Evolutionary conservation across 2,113 vertebrate species (phyloP), one percentile per base, ranked within the genome.

Genomic region (Sander lucioperca): DNA sequence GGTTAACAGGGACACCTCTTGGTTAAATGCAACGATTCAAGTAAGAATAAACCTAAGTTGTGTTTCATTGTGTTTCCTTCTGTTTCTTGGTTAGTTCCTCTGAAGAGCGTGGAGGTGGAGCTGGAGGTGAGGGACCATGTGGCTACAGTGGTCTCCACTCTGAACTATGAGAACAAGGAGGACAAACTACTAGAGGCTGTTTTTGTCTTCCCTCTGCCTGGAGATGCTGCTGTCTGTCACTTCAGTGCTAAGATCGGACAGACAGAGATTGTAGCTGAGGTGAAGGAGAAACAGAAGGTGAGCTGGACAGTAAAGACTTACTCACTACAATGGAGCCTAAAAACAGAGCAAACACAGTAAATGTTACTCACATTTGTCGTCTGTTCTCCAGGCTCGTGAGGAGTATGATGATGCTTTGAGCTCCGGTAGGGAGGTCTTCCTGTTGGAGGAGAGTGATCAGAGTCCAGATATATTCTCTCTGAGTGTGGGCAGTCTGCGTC

Each of bases 161-260:
- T 97, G 65, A 91, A 88, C 86, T 97, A 97, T 39, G 83, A 96
- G 84, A 97, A 97, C 86, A 88, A 95, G 72, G 96, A 96, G 87
- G 74, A 93, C 16, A 71, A 86, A 50, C 91, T 96, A 1, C 18
- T 97, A 48, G 96, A 97, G 88, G 93, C 93, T 1, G 65, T 96
- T 65, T 97, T 97, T 82, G 92, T 97, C 56, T 97, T 97, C 82
- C 97, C 96, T 72, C 84, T 97, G 91, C 95, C 97, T 58, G 94
- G 94, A 57, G 96, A 96, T 50, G 95, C 95, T 53, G 95, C 96
- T 16, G 92, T 97, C 30, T 96, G 96, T 79, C 94, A 94, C 79
- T 96, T 97, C 36, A 95, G 96, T 50, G 96, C 96, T 61, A 72
- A 88, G 65, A 90, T 97, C n/a, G 94, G 96, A 84, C 94, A 96